Percentiles rank a stretch among this genome's conserved stretches.
Conservation (phyloP, 2,113 vertebrate genomes). For the Ophthalmolycus amberensis region DNA sequence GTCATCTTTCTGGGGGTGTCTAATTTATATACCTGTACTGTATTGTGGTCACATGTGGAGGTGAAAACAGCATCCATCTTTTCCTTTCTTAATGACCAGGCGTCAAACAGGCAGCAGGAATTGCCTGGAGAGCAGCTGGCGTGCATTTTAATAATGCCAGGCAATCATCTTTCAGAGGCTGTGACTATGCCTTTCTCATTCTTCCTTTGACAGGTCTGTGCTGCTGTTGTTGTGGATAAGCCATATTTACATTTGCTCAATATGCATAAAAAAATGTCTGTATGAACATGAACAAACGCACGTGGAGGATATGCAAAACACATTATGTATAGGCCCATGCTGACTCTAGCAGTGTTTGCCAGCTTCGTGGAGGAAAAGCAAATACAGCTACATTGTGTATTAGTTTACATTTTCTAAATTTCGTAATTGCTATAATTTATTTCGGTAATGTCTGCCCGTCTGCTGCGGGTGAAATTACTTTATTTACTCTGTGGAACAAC, state of each 20-base stretch:
- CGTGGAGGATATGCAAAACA: constrained; percentile 25
- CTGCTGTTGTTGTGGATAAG: constrained; percentile 36
- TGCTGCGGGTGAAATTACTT: constrained; percentile 64
- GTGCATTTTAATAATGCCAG: constrained; percentile 70
- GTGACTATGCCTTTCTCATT: constrained; percentile 43
- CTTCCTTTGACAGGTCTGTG: constrained; percentile 44
- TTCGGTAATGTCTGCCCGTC: constrained; percentile 65
- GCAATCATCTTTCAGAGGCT: constrained; percentile 63
- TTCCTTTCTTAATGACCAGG: constrained; percentile 68
- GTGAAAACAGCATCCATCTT: constrained; percentile 61
- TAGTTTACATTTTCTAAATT: constrained; percentile 56
- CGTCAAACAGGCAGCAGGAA: constrained; percentile 65
- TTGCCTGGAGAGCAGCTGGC: constrained; percentile 72
- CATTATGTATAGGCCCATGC: background rate
- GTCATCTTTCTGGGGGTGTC: background rate
- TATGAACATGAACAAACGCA: constrained; percentile 30
- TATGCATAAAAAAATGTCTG: constrained; percentile 35
- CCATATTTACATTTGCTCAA: constrained; percentile 49
- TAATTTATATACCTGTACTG: constrained; percentile 52
- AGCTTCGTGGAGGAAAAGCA: constrained; percentile 34
- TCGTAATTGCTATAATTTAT: constrained; percentile 69
- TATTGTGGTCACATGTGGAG: constrained; percentile 38
- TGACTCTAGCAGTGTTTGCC: constrained; percentile 19
- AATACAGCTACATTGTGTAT: constrained; percentile 37
- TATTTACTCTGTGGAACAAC: constrained; percentile 67